Evolutionary conservation across 2,888 invertebrate species (phyloP), one percentile per base, ranked within the genome.

Genomic region (Tromatobia lineatoria): DNA sequence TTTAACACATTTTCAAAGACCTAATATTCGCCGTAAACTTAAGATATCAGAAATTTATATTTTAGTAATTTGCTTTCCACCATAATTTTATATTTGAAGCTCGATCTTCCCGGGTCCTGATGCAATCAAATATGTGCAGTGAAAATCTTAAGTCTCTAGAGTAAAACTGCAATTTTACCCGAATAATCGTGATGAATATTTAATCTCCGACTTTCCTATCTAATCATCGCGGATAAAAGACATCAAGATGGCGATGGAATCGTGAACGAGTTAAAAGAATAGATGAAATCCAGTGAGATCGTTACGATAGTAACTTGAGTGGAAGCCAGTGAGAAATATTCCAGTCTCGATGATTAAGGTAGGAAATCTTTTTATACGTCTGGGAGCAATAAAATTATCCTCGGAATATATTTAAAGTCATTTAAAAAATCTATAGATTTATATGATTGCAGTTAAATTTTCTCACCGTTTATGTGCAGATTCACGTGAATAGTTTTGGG

Each of bases 401-500:
- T 3, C 29, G 29, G 50, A 34, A 29, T 23, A 13, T 45, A 67
- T 47, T 15, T 7, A 67, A 47, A 47, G 11, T 47, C 25, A 23
- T n/a, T 15, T 20, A 25, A 47, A 38, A 67, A 6, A 13, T 3
- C 13, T 38, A 38, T 42, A 38, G 20, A 64, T 11, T n/a, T 18
- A 6, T 7, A 15, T 45, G 20, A 47, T 34, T 59, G 42, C 6
- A 52, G 1, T 18, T 20, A 64, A 47, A 4, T 3, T 13, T 59
- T 80, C 73, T 87, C 64, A 94, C 95, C 94, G 89, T 94, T 94
- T 83, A 95, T 94, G 89, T 94, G 94, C 69, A 95, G 93, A 88
- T 94, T 94, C 86, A 94, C 93, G 88, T 94, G 93, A 87, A 94
- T 94, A 84, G 94, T 94, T 89, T 94, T 94, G 59, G 95, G 94